Base-by-base conservation (phyloP, 2,113 vertebrate species). In the Phoenicopterus ruber region DNA sequence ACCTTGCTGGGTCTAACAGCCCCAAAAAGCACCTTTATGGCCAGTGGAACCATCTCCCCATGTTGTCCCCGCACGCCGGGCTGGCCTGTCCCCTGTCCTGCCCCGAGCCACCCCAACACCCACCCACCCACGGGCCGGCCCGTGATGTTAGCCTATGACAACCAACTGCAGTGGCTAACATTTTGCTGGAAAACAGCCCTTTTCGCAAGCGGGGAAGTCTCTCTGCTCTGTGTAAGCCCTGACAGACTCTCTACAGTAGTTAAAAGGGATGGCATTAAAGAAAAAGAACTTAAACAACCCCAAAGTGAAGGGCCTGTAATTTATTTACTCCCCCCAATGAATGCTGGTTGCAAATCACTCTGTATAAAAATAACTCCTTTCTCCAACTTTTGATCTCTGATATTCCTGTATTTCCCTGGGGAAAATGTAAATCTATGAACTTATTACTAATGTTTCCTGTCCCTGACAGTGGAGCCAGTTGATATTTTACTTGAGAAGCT, bases 391-490 rank as follows among this genome's bases (percentile, higher is more conserved):
- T 98, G 98, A 98, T 98, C 96, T 97, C 86, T 74, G 92, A 97
- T 98, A 97, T 97, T 97, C 96, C 96, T 97, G 95, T 70, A 86
- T 95, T 98, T 98, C 97, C 97, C 97, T 96, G 92, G 97, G 96
- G 98, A 97, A 98, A 98, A 98, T 97, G 98, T 98, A 97, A 97
- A 98, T 98, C 97, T 98, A 97, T 97, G 97, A 97, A 97, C 97
- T 97, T 98, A 97, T 98, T 98, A 97, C 98, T 97, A 98, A 98
- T 98, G 97, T 98, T 98, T 98, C 98, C 98, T 98, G 98, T 97
- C 94, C 86, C 93, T 98, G 98, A 98, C 98, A 98, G 96, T 97
- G 98, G 98, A 98, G 98, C 98, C 97, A 97, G 98, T 98, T 96
- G 97, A 98, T 98, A 98, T 97, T 98, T 98, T 93, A 96, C 87